Conservation (phyloP, 2,888 invertebrate genomes). For the Odontothrips loti region DNA sequence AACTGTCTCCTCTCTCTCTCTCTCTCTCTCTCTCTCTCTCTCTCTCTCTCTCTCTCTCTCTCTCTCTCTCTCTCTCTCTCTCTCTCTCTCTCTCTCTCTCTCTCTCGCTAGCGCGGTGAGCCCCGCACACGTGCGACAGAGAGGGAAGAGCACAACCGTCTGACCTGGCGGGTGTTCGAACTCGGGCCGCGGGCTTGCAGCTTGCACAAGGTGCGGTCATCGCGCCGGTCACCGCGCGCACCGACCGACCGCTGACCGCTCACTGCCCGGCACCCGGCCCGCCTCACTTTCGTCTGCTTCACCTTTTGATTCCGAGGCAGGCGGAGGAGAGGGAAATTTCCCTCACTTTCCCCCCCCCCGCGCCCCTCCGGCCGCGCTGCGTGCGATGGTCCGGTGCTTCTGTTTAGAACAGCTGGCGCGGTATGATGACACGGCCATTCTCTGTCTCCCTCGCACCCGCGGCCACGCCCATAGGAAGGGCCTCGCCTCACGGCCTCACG, state of each 20-base stretch:
- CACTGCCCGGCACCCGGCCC: too few species aligned
- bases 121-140: too few species aligned
- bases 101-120: too few species aligned
- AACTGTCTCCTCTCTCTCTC: background rate
- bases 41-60: background rate
- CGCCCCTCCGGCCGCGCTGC: background rate
- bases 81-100: too few species aligned
- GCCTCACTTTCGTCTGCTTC: too few species aligned
- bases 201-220: background rate
- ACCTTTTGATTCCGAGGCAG: too few species aligned
- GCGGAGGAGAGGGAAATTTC: background rate
- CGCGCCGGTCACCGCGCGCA: background rate
- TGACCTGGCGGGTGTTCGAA: background rate
- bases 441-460: background rate
- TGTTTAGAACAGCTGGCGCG: background rate
- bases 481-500: background rate
- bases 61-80: too few species aligned
- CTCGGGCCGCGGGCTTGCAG: background rate
- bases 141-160: too few species aligned
- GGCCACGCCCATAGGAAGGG: background rate
- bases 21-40: background rate
- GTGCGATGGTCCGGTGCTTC: conserved; percentile 1
- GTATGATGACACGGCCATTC: background rate
- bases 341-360: background rate
- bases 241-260: too few species aligned